Base-by-base conservation (phyloP, 2,113 vertebrate species). In the Saimiri boliviensis region DNA sequence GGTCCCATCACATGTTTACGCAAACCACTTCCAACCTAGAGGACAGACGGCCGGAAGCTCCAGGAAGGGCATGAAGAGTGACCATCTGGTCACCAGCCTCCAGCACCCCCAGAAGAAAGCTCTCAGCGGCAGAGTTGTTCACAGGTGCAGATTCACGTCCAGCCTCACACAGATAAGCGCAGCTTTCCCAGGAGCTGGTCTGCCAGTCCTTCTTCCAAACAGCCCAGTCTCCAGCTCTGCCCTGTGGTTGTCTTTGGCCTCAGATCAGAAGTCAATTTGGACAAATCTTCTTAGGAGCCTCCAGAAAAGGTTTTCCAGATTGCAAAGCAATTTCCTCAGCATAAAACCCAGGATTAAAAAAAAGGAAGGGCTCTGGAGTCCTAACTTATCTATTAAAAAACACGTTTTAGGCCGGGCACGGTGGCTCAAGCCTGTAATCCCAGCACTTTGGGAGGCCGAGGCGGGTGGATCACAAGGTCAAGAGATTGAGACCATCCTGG, bases 201-300 rank as follows among this genome's bases (percentile, higher is more conserved):
- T 1, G 20, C 19, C 12, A 7, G 35, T 54, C 32, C 32, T 37
- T 40, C 73, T 49, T 40, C 52, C 47, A 5, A 16, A 60, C 12
- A 35, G 49, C 74, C n/a, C 0, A 0, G 58, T 6, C 17, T 74
- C 66, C 7, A 6, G 76, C 21, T 45, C 60, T 11, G 83, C 54
- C n/a, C 70, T 20, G 1, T 1, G 2, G n/a, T 25, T 0, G 0
- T 56, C 70, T 71, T 16, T 3, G 1, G 8, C 21, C 17, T 77
- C 32, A 32, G 20, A 10, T 0, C 42, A 56, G 23, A 74, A 3
- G 42, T 16, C 42, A 16, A 5, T 14, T 2, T 35, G 77, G 56
- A 32, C 68, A 74, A 4, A 49, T 2, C 14, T 79, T 45, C 42
- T 74, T 76, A 56, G 52, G 47, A 73, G 40, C 35, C 52, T 7